Evolutionary conservation across 2,113 vertebrate genomes (phyloP).

Genomic region (Eublepharis macularius): DNA sequence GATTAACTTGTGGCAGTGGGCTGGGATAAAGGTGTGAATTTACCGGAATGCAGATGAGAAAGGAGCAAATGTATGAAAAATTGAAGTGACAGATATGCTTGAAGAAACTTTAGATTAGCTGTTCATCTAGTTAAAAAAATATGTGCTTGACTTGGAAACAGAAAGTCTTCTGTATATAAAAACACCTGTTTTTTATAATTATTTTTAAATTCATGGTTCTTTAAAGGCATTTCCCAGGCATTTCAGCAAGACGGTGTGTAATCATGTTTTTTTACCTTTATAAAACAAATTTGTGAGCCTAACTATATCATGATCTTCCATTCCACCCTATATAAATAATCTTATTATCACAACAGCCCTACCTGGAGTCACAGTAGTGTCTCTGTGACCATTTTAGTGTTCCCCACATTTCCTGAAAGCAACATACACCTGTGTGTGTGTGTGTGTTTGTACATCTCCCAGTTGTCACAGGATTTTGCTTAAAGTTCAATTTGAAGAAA

Average conservation of each 20-base stretch:
- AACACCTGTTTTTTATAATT: not conserved
- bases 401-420: not conserved
- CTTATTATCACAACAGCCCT: not conserved
- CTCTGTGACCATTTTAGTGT: not conserved
- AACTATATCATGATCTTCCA: not conserved
- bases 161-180: not conserved
- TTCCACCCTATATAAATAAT: not conserved
- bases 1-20: not conserved
- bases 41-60: conserved; percentile 38
- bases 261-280: not conserved
- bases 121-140: conserved; percentile 43
- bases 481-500: not conserved
- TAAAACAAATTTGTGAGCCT: not conserved
- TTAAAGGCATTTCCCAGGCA: conserved; percentile 23
- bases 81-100: conserved; percentile 28
- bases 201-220: not conserved
- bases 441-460: not conserved
- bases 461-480: not conserved
- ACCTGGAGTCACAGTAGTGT: not conserved
- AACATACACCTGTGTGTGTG: not conserved
- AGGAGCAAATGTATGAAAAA: conserved; percentile 4
- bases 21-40: not conserved
- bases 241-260: not conserved
- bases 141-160: conserved; percentile 22
- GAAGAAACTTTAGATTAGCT: conserved; percentile 27